These are phyloP conservation scores for Apostichopus californicus DNA, from an alignment of 35 echinoderm and acorn worm genomes.

Conservation along the genomic window DNA sequence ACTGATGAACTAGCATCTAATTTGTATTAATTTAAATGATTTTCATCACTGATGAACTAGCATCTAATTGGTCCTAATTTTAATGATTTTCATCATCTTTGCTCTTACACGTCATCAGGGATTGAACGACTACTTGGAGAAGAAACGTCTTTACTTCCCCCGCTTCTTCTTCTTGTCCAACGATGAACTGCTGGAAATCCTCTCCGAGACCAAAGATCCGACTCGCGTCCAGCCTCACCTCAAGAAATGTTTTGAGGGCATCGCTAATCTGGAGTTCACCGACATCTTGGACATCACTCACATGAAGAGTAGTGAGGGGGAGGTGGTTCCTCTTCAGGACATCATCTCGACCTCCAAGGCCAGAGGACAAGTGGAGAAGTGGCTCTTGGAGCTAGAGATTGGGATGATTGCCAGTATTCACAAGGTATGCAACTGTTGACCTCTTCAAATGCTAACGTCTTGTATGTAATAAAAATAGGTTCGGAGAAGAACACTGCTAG, in stretches of 20 bases:
- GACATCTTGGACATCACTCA: slow-evolving; percentile 98
- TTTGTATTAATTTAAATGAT: no score
- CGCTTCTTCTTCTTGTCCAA: slow-evolving; percentile 99
- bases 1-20: no score
- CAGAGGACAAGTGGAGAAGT: slow-evolving; percentile 99
- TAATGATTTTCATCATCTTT: no score
- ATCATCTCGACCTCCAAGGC: slow-evolving; percentile 96
- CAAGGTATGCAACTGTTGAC: slow-evolving; percentile 52
- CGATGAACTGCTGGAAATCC: slow-evolving; percentile 96
- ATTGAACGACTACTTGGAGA: slow-evolving; percentile 99
- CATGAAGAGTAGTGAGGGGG: slow-evolving; percentile 99
- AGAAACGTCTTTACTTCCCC: slow-evolving; percentile 99
- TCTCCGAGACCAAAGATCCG: slow-evolving; percentile 98
- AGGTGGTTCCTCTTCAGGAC: slow-evolving; percentile 88
- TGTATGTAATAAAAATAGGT: no score
- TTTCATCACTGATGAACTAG: no score
- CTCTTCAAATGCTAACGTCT: no score
- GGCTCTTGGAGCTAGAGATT: slow-evolving; percentile 88
- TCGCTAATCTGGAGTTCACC: slow-evolving; percentile 93
- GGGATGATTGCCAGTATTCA: slow-evolving; percentile 89
- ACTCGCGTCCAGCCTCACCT: slow-evolving; percentile 93
- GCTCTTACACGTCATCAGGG: slow-evolving; percentile 49
- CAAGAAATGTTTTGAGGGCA: slow-evolving; percentile 64
- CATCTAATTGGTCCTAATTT: no score
- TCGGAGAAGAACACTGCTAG: no score